A percentile compares a stretch with the other conserved stretches of the same genome.
These are phyloP conservation scores for Gallinago paraguaiae DNA, from an alignment of 2,113 vertebrate genomes.

Conservation along the genomic window DNA sequence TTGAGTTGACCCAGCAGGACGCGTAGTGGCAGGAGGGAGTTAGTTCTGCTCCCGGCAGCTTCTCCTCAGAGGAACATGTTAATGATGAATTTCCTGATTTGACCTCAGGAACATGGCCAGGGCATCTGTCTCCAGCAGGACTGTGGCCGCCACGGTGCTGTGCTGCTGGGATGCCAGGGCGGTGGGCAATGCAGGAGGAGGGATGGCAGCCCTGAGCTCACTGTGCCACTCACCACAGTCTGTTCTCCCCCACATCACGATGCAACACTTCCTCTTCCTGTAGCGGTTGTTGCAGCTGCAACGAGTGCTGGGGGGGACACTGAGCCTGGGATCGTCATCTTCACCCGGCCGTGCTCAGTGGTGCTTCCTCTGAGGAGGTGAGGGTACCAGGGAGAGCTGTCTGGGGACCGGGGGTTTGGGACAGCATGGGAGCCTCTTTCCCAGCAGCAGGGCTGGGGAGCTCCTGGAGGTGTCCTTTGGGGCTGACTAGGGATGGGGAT, in stretches of 20 bases:
- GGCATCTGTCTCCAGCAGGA: neutral
- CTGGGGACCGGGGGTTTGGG: fast-evolving
- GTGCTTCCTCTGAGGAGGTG: neutral
- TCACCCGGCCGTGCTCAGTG: fast-evolving
- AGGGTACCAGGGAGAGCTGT: neutral
- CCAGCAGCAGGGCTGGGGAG: neutral
- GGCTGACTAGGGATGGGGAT: too few species aligned
- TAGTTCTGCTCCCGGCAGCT: neutral
- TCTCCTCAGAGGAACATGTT: neutral
- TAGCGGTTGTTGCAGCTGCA: neutral
- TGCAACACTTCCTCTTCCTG: neutral
- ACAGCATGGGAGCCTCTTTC: neutral
- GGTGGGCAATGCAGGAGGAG: fast-evolving
- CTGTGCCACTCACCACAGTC: fast-evolving
- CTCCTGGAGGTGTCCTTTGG: neutral
- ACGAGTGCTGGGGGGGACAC: fast-evolving
- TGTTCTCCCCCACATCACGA: neutral
- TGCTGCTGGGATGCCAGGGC: neutral
- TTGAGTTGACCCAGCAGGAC: neutral
- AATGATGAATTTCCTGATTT: neutral
- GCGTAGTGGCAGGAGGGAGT: neutral
- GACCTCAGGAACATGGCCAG: neutral
- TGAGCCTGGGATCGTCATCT: fast-evolving
- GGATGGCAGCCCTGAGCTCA: neutral
- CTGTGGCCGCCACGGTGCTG: fast-evolving